phyloP scores from a whole-genome alignment of 2,113 vertebrate species.

The Panthera uncia region DNA sequence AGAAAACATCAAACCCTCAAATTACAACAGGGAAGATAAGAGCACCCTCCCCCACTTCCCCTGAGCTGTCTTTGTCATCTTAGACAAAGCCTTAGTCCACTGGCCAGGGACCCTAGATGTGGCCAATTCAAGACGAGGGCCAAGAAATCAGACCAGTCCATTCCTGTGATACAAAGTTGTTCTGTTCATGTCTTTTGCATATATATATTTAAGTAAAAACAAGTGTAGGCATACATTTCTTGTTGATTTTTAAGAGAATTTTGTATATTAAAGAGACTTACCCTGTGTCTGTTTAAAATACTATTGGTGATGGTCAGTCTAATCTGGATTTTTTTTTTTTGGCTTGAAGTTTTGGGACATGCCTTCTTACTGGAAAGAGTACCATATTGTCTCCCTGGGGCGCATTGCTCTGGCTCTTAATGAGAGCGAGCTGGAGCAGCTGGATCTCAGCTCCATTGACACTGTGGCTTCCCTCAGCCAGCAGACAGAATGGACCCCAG shows the following conservation, averaged over 20 bases:
- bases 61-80: constrained; percentile 83
- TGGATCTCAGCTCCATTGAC: constrained; percentile 85
- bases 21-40: constrained; percentile 83
- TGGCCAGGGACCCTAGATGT: constrained; percentile 62
- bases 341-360: constrained; percentile 82
- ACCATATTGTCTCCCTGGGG: constrained; percentile 85
- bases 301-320: neutral
- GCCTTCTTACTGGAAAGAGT: constrained; percentile 82
- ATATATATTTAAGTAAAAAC: neutral
- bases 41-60: constrained; percentile 82
- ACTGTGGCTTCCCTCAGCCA: constrained; percentile 80
- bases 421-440: constrained; percentile 81
- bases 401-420: constrained; percentile 84
- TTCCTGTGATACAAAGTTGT: constrained; percentile 60
- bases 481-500: constrained; percentile 83
- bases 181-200: neutral
- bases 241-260: constrained; percentile 9
- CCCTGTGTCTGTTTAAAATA: neutral
- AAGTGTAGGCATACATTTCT: neutral
- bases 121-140: constrained; percentile 61
- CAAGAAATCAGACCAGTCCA: constrained; percentile 62
- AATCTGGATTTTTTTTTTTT: neutral
- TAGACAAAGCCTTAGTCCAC: constrained; percentile 83
- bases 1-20: constrained; percentile 85
- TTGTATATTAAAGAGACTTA: constrained; percentile 1